Conservation (phyloP, 2,888 invertebrate species). For the Ametastegia equiseti region DNA sequence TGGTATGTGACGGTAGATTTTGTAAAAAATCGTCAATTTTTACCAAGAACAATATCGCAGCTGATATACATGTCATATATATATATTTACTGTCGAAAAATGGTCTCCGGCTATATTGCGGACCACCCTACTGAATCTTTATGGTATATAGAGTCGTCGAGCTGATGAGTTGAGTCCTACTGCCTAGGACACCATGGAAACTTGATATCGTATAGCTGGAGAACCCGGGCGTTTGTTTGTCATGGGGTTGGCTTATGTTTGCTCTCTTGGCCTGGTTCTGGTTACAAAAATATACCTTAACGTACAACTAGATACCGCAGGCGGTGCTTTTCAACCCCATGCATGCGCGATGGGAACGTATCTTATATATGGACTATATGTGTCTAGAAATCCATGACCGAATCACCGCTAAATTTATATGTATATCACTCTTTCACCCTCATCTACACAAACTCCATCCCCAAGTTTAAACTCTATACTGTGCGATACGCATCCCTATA, state of each 20-base stretch:
- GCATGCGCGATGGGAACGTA: no score
- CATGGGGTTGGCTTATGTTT: constrained; percentile 61
- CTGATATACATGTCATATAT: no score
- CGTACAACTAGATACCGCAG: constrained; percentile 30
- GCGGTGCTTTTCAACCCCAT: constrained; percentile 49
- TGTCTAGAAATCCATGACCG: background rate
- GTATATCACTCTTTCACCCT: background rate
- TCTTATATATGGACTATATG: background rate
- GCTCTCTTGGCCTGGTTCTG: constrained; percentile 57
- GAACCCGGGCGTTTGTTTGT: constrained; percentile 50
- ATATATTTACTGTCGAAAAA: background rate
- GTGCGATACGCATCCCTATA: background rate
- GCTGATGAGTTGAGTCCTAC: constrained; percentile 52
- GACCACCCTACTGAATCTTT: constrained; percentile 24
- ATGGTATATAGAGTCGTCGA: constrained; percentile 41
- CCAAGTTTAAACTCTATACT: background rate
- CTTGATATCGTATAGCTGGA: constrained; percentile 59
- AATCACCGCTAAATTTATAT: background rate
- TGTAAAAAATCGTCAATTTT: background rate
- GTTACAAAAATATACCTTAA: constrained; percentile 57
- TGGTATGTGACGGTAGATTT: constrained; percentile 56
- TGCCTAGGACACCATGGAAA: constrained; percentile 58
- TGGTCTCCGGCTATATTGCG: background rate
- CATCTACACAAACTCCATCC: background rate
- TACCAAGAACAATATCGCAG: background rate